Percentiles rank a stretch among this genome's conserved stretches.
phyloP scores from a whole-genome alignment of 2,797 vertebrate genomes.

The Emys orbicularis region DNA sequence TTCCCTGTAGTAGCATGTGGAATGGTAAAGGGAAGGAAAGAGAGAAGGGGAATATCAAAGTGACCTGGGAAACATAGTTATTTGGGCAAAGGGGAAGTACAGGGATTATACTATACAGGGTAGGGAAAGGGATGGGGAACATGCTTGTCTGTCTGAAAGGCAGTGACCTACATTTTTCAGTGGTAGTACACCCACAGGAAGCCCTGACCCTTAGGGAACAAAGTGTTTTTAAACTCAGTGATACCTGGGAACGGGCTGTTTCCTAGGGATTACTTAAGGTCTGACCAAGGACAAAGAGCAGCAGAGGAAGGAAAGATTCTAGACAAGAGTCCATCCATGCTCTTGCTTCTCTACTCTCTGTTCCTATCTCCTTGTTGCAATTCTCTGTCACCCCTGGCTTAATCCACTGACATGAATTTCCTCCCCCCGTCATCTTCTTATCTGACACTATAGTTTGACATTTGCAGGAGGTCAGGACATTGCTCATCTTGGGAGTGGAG shows the following conservation, averaged over 20 bases:
- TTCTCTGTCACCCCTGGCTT: background rate
- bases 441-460: background rate
- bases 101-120: background rate
- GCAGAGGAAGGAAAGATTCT: background rate
- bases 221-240: background rate
- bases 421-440: background rate
- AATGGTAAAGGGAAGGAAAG: background rate
- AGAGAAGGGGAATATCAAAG: background rate
- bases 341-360: background rate
- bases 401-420: background rate
- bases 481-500: background rate
- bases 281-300: background rate
- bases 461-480: background rate
- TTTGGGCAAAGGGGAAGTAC: background rate
- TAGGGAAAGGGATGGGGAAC: background rate
- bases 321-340: background rate
- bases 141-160: background rate
- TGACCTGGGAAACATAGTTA: background rate
- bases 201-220: background rate
- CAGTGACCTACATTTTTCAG: background rate
- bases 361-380: background rate
- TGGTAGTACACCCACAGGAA: background rate
- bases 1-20: background rate
- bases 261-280: background rate
- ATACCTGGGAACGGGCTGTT: background rate